Percentiles rank a stretch among this genome's conserved stretches.
These are phyloP conservation scores for Ochlodes sylvanus DNA, from an alignment of 2,888 invertebrate genomes.

Conservation along the genomic window DNA sequence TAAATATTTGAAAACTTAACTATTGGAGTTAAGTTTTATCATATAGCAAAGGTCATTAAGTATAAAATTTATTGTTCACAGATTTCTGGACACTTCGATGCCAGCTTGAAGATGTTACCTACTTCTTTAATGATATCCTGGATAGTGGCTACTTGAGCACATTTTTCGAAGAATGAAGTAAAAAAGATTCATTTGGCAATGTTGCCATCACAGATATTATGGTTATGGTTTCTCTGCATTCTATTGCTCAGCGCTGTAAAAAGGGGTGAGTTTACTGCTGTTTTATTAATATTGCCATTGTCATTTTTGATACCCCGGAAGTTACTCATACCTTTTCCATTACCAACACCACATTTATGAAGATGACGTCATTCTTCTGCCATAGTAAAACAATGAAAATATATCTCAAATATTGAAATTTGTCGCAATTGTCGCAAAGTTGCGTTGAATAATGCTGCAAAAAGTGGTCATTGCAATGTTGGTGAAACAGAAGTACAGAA, in stretches of 20 bases:
- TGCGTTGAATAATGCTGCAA: no score
- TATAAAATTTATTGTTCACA: conserved; percentile 3
- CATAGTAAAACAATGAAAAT: background rate
- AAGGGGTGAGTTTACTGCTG: conserved; percentile 25
- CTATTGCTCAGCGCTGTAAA: conserved; percentile 32
- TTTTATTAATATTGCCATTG: conserved; percentile 20
- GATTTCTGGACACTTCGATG: conserved; percentile 10
- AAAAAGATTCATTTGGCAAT: conserved; percentile 27
- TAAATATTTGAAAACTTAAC: no score
- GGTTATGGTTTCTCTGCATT: conserved; percentile 29
- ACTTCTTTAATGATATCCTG: conserved; percentile 3
- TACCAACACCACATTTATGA: conserved; percentile 1
- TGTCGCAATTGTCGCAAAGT: no score
- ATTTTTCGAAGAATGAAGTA: conserved; percentile 33
- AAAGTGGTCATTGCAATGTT: no score
- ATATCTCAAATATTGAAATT: background rate
- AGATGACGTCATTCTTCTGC: background rate
- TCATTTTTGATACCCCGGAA: conserved; percentile 11
- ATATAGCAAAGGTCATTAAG: background rate
- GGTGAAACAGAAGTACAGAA: no score
- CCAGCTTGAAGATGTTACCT: conserved; percentile 17
- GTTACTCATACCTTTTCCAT: background rate
- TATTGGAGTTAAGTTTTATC: no score
- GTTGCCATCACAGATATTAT: conserved; percentile 36
- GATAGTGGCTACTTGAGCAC: conserved; percentile 5